Base-by-base conservation (phyloP, 2,113 vertebrate genomes). In the Cranoglanis bouderius region DNA sequence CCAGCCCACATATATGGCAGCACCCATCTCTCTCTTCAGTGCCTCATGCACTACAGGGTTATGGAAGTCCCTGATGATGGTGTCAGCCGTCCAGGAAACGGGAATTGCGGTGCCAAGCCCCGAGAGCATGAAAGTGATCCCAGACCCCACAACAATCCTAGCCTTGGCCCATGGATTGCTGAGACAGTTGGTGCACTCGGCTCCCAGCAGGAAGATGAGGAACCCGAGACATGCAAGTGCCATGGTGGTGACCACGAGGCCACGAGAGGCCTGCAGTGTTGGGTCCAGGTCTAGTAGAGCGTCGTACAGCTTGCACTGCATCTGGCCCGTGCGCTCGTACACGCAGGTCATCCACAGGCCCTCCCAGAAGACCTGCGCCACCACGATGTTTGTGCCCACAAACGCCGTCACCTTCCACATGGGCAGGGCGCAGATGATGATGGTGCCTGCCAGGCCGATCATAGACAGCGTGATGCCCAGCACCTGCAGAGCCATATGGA, bases 1-100 rank as follows among this genome's bases (percentile, higher is more conserved):
- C 95, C 97, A 98, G 90, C 98, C 98, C 0, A 98, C 90, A 75
- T 99, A 99, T 14, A 99, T 95, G 26, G 98, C 96, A 0, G 97
- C 95, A 6, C 98, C 98, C 63, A 99, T 94, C 93, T 99, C 98
- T 53, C 96, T 94, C 93, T 97, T 98, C 91, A 98, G 94, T 26
- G 97, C 97, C 87, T 97, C 94, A 0, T 97, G 97, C 67, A 97
- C 96, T 38, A 96, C 92, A 0, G 98, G 98, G 93, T 98, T 97
- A 94, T 98, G 95, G 94, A 98, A 98, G 91, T 97, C 97, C 82
- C 90, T 95, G 95, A 99, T 95, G n/a, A 98, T 94, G 93, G 91
- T 94, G 88, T 97, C 96, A 38, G 98, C 97, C 0, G 96, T 97
- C 97, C 97, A 99, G 89, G 97, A 97, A 53, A 98, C 96, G 0